Conservation (phyloP, 2,113 vertebrate genomes). For the Chitala chitala region DNA sequence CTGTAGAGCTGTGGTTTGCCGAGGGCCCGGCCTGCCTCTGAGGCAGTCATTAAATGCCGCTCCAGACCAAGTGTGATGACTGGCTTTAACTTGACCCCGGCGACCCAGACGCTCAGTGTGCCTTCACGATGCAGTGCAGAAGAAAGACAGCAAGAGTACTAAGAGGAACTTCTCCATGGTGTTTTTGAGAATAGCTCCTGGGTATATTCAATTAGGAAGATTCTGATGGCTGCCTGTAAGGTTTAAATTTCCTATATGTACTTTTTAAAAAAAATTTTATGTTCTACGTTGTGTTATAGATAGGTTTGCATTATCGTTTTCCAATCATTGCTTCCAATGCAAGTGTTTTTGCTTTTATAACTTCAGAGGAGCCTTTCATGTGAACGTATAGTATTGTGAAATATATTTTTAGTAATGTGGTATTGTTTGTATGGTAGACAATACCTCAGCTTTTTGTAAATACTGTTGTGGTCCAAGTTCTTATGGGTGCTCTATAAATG, state of each 20-base stretch:
- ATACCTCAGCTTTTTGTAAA: neutral
- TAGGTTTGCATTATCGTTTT: neutral
- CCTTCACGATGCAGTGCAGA: neutral
- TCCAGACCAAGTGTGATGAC: neutral
- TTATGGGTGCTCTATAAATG: no score
- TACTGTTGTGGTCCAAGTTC: slow-evolving; percentile 4
- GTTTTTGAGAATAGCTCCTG: neutral
- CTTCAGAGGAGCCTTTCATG: no score
- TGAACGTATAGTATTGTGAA: no score
- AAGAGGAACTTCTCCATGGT: neutral
- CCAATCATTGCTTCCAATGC: no score
- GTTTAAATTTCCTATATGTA: no score
- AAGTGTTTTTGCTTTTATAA: no score
- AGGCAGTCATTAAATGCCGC: slow-evolving; percentile 2
- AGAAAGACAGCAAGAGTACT: neutral
- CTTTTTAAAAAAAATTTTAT: neutral
- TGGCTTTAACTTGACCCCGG: slow-evolving; percentile 2
- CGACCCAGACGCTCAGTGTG: neutral
- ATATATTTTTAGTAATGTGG: no score
- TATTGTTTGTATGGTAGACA: no score
- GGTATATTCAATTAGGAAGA: neutral
- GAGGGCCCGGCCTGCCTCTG: neutral
- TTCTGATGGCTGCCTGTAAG: neutral
- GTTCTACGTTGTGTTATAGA: neutral
- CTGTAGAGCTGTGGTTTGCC: neutral